These are phyloP conservation scores for Eupleurogrammus muticus DNA, from an alignment of 2,797 vertebrate genomes.

Conservation along the genomic window DNA sequence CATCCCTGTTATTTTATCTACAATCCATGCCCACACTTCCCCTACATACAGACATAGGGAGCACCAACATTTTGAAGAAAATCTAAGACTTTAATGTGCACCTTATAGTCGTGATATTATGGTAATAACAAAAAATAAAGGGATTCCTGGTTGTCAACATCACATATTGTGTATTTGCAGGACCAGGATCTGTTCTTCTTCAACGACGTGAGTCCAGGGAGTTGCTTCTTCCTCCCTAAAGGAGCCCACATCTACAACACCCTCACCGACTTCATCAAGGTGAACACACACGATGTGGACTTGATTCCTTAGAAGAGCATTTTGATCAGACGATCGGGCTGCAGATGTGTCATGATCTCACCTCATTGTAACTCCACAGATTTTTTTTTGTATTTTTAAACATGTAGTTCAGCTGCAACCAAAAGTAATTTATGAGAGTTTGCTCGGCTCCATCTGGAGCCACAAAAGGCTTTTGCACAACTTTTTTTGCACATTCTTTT, in stretches of 20 bases:
- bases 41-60: no score
- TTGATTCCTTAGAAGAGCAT: not conserved
- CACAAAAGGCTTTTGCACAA: not conserved
- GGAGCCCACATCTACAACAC: slow-evolving; percentile 92
- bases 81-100: no score
- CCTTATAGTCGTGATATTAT: no score
- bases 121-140: not conserved
- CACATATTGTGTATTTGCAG: slow-evolving; percentile 62
- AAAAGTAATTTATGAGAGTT: not conserved
- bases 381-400: not conserved
- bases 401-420: not conserved
- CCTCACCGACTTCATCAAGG: slow-evolving; percentile 92
- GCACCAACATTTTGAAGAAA: no score
- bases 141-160: not conserved
- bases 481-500: not conserved
- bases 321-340: not conserved
- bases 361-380: not conserved
- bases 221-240: slow-evolving; percentile 95
- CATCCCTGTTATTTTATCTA: no score
- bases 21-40: no score
- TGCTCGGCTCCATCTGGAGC: not conserved
- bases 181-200: slow-evolving; percentile 96
- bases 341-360: not conserved
- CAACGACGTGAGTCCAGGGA: slow-evolving; percentile 92
- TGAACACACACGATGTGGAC: slow-evolving; percentile 49